Conservation (phyloP, 2,888 invertebrate genomes). For the Cephus pygmeus region DNA sequence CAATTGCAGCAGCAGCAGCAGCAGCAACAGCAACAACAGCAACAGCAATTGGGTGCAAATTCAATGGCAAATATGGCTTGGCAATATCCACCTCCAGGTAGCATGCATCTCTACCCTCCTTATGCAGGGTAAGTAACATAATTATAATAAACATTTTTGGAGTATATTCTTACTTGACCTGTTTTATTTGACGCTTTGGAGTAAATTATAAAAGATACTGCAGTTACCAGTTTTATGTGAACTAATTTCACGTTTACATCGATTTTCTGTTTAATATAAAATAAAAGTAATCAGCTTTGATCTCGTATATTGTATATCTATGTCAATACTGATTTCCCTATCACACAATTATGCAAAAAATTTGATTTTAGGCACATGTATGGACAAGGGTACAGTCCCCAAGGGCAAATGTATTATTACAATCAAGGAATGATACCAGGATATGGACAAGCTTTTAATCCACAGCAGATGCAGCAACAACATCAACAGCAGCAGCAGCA, state of each 20-base stretch:
- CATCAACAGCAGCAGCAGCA: slow-evolving; percentile 43
- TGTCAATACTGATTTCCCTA: neutral
- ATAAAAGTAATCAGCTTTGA: too few species aligned
- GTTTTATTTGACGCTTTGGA: too few species aligned
- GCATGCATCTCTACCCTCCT: slow-evolving; percentile 59
- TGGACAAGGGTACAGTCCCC: slow-evolving; percentile 50
- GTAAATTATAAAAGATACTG: too few species aligned
- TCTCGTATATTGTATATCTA: too few species aligned
- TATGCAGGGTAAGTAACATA: slow-evolving; percentile 53
- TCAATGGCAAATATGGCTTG: slow-evolving; percentile 64
- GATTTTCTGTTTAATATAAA: too few species aligned
- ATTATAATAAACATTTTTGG: neutral
- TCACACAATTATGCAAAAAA: neutral
- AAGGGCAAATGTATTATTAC: slow-evolving; percentile 60
- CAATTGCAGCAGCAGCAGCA: slow-evolving; percentile 38
- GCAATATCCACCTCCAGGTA: slow-evolving; percentile 61
- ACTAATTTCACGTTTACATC: too few species aligned
- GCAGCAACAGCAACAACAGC: slow-evolving; percentile 33
- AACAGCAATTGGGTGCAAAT: slow-evolving; percentile 14
- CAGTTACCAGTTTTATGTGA: too few species aligned
- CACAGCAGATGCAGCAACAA: slow-evolving; percentile 44
- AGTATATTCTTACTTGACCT: too few species aligned
- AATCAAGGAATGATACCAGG: slow-evolving; percentile 59
- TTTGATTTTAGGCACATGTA: slow-evolving; percentile 55
- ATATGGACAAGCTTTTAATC: slow-evolving; percentile 56